Base-by-base conservation (phyloP, 2,797 vertebrate genomes). In the Enteromius argenteus region DNA sequence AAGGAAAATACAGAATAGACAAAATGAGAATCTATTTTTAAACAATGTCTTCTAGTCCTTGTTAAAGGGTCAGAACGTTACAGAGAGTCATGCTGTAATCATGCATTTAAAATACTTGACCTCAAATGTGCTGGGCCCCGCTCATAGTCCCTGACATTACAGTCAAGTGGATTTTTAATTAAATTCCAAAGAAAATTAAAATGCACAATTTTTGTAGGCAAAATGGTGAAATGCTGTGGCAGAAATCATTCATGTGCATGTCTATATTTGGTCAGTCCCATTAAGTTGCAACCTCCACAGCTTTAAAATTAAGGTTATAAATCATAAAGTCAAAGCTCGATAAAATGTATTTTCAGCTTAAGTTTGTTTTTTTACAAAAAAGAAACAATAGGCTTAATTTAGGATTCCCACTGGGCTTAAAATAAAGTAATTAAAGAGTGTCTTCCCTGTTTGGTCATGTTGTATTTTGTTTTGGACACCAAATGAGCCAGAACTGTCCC, bases 1-100 rank as follows among this genome's bases (percentile, higher is more conserved):
- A 19, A 46, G 58, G 39, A 78, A 78, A 78, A 62, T 46, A 30
- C 58, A 21, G 27, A 78, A 42, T 5, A 27, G 8, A 46, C 58
- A 21, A 32, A 78, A 78, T 21, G 56, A 62, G n/a, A 78, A 11
- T 46, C 75, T 64, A 64, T 78, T 78, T 64, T 78, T 44, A 64
- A 64, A 77, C 39, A 30, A 39, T 27, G 35, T 39, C 51, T 6
- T 79, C 30, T 17, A 19, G 14, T 56, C 32, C 15, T 11, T 5
- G 5, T 44, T 35, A 17, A 66, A 44, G 15, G 15, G 49, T 30
- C n/a, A 17, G 10, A 56, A 42, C 5, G 5, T 11, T 44, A 21
- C 4, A 8, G 8, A 32, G 4, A 46, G 4, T 10, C 2, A 44
- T 72, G 17, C 68, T 46, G 3, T n/a, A 17, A 46, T n/a, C 42